Percentiles rank a stretch among this genome's conserved stretches.
Conservation (phyloP, 2,797 vertebrate species). For the Cephalopachus bancanus region DNA sequence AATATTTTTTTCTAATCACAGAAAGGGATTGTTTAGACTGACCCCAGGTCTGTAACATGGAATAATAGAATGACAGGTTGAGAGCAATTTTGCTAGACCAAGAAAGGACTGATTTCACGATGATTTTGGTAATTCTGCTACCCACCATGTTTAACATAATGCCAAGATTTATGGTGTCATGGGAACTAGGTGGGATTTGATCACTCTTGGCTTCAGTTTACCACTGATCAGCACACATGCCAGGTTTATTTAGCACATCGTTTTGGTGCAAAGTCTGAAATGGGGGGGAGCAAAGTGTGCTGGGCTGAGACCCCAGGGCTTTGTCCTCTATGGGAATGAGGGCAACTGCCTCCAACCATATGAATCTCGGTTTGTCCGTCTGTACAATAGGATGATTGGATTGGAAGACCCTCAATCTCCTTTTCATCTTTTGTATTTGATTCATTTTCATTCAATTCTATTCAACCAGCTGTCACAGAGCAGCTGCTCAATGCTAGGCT, state of each 20-base stretch:
- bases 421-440: background rate
- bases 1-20: conserved; percentile 56
- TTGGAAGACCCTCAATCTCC: background rate
- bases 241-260: background rate
- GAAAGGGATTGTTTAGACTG: conserved; percentile 74
- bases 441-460: background rate
- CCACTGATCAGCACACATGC: background rate
- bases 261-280: background rate
- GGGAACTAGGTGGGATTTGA: background rate
- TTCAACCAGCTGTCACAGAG: background rate
- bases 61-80: background rate
- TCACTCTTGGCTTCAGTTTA: background rate
- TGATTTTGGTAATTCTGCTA: background rate
- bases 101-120: conserved; percentile 17
- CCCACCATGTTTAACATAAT: accelerated
- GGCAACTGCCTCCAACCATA: accelerated
- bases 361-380: background rate
- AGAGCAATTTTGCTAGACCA: conserved; percentile 8
- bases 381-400: background rate
- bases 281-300: accelerated
- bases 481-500: background rate
- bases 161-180: background rate
- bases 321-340: background rate
- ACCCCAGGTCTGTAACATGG: background rate
- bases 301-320: background rate